Percentiles rank a stretch among this genome's conserved stretches.
Evolutionary conservation across 2,797 vertebrate species (phyloP).

Genomic region (Pseudomugil tenellus): DNA sequence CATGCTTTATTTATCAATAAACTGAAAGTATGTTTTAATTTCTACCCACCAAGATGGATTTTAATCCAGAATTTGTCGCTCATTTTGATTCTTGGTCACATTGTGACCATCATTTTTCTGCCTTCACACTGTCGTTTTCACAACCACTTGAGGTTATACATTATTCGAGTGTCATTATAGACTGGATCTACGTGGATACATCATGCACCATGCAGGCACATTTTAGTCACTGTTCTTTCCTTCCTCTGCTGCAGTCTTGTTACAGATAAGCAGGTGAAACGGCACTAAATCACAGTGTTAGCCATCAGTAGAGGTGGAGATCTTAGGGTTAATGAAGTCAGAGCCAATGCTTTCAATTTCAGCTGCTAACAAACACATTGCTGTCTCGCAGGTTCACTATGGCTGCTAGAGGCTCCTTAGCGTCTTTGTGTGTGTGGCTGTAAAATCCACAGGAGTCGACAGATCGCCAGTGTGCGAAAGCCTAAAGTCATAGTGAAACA

Average conservation of each 20-base stretch:
- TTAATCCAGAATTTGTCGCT: too few relatives aligned
- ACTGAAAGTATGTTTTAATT: too few relatives aligned
- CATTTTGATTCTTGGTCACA: too few relatives aligned
- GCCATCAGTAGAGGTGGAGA: constrained; percentile 15
- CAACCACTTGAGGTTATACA: too few relatives aligned
- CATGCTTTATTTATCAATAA: too few relatives aligned
- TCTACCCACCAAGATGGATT: too few relatives aligned
- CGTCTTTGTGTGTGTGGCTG: not conserved
- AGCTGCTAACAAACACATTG: not conserved
- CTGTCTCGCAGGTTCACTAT: not conserved
- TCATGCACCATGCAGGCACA: not conserved
- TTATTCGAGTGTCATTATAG: too few relatives aligned
- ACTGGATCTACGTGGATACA: too few relatives aligned
- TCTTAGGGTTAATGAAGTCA: constrained; percentile 23
- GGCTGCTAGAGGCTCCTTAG: not conserved
- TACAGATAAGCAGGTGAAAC: constrained; percentile 22
- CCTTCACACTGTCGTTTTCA: too few relatives aligned
- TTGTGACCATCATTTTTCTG: too few relatives aligned
- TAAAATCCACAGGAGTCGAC: not conserved
- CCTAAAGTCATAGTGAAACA: not conserved
- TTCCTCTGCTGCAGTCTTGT: not conserved
- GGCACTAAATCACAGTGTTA: constrained; percentile 19
- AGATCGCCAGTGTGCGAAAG: not conserved
- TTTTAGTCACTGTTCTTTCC: constrained; percentile 1
- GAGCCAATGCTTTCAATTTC: constrained; percentile 7